Conservation (phyloP, 1,140 invertebrate species). For the Patella vulgata region DNA sequence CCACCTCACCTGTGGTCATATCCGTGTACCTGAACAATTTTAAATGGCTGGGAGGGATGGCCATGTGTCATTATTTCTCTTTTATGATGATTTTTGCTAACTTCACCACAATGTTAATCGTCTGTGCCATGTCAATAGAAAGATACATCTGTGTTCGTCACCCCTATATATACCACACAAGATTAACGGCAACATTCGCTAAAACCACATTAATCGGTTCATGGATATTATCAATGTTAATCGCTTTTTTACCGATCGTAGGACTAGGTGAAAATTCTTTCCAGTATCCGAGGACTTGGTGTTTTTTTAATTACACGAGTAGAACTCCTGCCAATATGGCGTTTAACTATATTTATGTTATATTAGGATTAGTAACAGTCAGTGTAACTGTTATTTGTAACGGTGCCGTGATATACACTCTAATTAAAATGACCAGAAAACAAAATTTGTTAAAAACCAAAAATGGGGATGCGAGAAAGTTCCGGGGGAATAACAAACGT, state of each 20-base stretch:
- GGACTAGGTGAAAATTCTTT: slow-evolving; percentile 57
- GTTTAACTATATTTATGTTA: slow-evolving; percentile 57
- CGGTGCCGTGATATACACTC: slow-evolving; percentile 56
- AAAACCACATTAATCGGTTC: slow-evolving; percentile 52
- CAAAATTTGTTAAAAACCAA: slow-evolving; percentile 39
- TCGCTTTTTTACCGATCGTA: slow-evolving; percentile 64
- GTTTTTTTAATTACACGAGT: slow-evolving; percentile 65
- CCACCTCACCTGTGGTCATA: slow-evolving; percentile 56
- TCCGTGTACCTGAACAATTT: slow-evolving; percentile 49
- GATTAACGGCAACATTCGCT: slow-evolving; percentile 53
- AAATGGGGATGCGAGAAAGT: slow-evolving; percentile 35
- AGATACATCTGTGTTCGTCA: slow-evolving; percentile 64
- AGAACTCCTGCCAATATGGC: slow-evolving; percentile 34
- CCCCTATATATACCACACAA: slow-evolving; percentile 64
- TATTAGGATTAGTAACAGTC: slow-evolving; percentile 52
- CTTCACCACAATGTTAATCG: slow-evolving; percentile 62
- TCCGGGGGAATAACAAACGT: slow-evolving; percentile 46
- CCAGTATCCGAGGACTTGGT: slow-evolving; percentile 67
- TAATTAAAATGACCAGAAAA: slow-evolving; percentile 48
- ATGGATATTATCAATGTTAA: slow-evolving; percentile 55
- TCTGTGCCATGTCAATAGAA: slow-evolving; percentile 66
- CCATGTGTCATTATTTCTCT: slow-evolving; percentile 62
- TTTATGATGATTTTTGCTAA: slow-evolving; percentile 66
- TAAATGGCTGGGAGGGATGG: slow-evolving; percentile 44
- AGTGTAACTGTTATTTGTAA: slow-evolving; percentile 58